Percentiles rank a stretch among this genome's conserved stretches.
phyloP scores from a whole-genome alignment of 2,888 invertebrate species.

The Thyatira batis region DNA sequence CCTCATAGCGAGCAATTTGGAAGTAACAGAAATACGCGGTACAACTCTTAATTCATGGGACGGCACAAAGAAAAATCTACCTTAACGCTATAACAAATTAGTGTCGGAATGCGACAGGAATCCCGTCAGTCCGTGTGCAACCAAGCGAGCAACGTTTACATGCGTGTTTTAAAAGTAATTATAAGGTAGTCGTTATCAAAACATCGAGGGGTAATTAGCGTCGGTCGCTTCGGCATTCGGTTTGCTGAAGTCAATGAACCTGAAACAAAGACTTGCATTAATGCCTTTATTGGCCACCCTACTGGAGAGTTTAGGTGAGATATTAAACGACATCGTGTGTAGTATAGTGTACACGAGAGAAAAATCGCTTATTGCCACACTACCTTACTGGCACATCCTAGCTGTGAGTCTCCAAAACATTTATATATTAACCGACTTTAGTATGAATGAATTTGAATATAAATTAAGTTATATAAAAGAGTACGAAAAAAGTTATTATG shows the following conservation, averaged over 20 bases:
- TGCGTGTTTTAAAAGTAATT: slow-evolving; percentile 63
- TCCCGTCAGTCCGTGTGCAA: slow-evolving; percentile 68
- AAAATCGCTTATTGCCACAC: too few species aligned
- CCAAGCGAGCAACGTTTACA: slow-evolving; percentile 64
- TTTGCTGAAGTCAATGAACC: slow-evolving; percentile 57
- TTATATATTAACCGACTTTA: too few species aligned
- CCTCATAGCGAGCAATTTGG: not conserved
- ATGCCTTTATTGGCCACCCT: too few species aligned
- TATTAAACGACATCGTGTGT: too few species aligned
- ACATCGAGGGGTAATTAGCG: slow-evolving; percentile 43
- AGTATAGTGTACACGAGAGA: too few species aligned
- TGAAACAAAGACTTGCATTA: slow-evolving; percentile 30
- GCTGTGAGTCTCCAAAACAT: too few species aligned
- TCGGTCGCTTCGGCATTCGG: slow-evolving; percentile 41
- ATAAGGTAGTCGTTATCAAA: slow-evolving; percentile 50
- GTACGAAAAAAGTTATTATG: too few species aligned
- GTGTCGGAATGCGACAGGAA: slow-evolving; percentile 74
- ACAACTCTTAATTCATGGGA: slow-evolving; percentile 29
- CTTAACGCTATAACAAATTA: slow-evolving; percentile 70
- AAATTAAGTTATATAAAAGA: too few species aligned
- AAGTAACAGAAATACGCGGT: not conserved
- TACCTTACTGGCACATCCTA: too few species aligned
- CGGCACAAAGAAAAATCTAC: slow-evolving; percentile 67
- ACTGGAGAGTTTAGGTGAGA: too few species aligned
- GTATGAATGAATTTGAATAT: too few species aligned